Evolutionary conservation across 2,113 vertebrate genomes (phyloP).

Genomic region (Pseudorasbora parva): DNA sequence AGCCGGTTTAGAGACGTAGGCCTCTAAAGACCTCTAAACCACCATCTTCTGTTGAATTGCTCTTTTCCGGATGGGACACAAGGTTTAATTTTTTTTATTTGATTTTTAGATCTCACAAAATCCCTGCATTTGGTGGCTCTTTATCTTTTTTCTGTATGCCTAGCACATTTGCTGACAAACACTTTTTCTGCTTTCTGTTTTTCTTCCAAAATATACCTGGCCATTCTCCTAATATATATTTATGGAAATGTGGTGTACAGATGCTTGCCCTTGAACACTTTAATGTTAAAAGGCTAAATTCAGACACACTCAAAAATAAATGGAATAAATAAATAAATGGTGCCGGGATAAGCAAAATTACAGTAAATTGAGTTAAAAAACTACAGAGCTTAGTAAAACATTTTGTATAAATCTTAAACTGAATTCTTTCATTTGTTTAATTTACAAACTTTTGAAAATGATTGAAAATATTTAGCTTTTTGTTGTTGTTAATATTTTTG

Average conservation of each 20-base stretch:
- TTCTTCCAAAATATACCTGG: neutral
- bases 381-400: too few relatives aligned
- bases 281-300: neutral
- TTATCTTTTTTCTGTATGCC: neutral
- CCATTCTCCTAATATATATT: neutral
- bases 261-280: neutral
- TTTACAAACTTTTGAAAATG: neutral
- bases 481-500: neutral
- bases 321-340: too few relatives aligned
- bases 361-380: too few relatives aligned
- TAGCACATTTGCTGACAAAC: conserved; percentile 12
- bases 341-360: too few relatives aligned
- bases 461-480: too few relatives aligned
- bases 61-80: too few relatives aligned
- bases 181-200: neutral
- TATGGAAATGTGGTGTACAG: neutral
- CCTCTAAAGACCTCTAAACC: neutral
- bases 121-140: neutral
- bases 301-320: neutral
- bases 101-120: too few relatives aligned
- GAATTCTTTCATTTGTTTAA: neutral
- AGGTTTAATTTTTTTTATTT: too few relatives aligned
- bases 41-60: neutral
- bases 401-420: too few relatives aligned
- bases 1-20: neutral